Conservation (phyloP, 2,888 invertebrate species). For the Parthenolecanium corni region DNA sequence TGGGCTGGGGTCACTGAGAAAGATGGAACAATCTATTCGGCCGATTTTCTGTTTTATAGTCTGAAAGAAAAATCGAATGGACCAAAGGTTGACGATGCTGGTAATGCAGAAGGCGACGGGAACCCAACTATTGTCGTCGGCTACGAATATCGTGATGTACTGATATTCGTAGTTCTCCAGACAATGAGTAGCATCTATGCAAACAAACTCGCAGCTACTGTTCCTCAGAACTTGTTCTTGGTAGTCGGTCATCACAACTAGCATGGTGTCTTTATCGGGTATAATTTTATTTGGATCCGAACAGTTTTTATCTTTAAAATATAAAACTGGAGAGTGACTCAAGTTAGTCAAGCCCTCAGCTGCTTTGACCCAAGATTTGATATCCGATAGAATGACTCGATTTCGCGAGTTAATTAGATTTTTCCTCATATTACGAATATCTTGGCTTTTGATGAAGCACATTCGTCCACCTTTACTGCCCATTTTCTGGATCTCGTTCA, state of each 20-base stretch:
- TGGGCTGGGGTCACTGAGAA: slow-evolving; percentile 26
- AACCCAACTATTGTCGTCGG: background rate
- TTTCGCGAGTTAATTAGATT: slow-evolving; percentile 17
- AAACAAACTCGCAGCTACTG: background rate
- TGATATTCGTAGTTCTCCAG: slow-evolving; percentile 21
- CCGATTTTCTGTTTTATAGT: slow-evolving; percentile 14
- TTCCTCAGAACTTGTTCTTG: slow-evolving; percentile 1
- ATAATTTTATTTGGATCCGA: slow-evolving; percentile 4
- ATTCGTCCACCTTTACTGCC: slow-evolving; percentile 19
- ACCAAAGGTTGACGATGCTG: background rate
- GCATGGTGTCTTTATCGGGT: slow-evolving; percentile 17
- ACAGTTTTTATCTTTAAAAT: slow-evolving; percentile 21
- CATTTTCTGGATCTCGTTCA: slow-evolving; percentile 22
- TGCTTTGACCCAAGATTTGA: slow-evolving; percentile 12
- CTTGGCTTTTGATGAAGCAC: slow-evolving; percentile 24
- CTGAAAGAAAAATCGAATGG: slow-evolving; percentile 1
- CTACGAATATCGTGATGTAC: slow-evolving; percentile 6
- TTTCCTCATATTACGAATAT: slow-evolving; percentile 24
- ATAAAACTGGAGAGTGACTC: slow-evolving; percentile 2
- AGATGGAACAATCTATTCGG: slow-evolving; percentile 3
- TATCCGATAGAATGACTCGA: slow-evolving; percentile 5
- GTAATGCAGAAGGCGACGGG: slow-evolving; percentile 13
- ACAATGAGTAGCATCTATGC: slow-evolving; percentile 15
- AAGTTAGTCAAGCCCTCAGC: background rate
- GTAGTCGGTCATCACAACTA: slow-evolving; percentile 21